Percentiles rank a stretch among this genome's conserved stretches.
These are phyloP conservation scores for Perdita meconis DNA, from an alignment of 2,888 invertebrate species.

Conservation along the genomic window DNA sequence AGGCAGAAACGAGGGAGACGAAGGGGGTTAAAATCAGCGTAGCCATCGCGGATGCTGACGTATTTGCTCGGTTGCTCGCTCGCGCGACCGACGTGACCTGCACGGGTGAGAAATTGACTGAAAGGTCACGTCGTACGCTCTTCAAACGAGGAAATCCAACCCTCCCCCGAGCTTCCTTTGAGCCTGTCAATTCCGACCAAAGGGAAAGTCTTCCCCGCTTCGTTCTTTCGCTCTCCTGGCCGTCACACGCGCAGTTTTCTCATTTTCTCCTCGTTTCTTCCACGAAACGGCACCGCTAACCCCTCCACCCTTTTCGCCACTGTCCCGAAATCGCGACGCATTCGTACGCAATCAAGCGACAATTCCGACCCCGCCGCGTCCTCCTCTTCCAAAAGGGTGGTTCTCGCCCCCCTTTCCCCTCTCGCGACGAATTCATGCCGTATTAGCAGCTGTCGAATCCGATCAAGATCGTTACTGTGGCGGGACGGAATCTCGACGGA, in stretches of 20 bases:
- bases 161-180: constrained; percentile 53
- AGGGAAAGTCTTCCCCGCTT: neutral
- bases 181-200: constrained; percentile 58
- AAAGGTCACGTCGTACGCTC: constrained; percentile 68
- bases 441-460: constrained; percentile 79
- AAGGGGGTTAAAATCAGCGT: constrained; percentile 58
- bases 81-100: constrained; percentile 61
- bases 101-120: constrained; percentile 63
- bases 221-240: constrained; percentile 20
- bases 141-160: constrained; percentile 65
- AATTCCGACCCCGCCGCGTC: constrained; percentile 58
- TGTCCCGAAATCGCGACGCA: constrained; percentile 72
- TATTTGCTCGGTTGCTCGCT: constrained; percentile 45
- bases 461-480: constrained; percentile 72
- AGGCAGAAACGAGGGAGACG: neutral
- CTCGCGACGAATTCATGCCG: constrained; percentile 71
- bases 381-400: constrained; percentile 30
- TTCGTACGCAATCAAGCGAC: constrained; percentile 76
- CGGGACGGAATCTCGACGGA: constrained; percentile 46
- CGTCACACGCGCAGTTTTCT: constrained; percentile 36
- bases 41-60: constrained; percentile 49
- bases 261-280: constrained; percentile 30
- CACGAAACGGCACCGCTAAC: constrained; percentile 55
- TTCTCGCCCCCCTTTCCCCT: constrained; percentile 10
- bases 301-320: constrained; percentile 18